Evolutionary conservation across 1,140 invertebrate species (phyloP), one percentile per base, ranked within the genome.

Genomic region (Trichomalopsis sarcophagae): DNA sequence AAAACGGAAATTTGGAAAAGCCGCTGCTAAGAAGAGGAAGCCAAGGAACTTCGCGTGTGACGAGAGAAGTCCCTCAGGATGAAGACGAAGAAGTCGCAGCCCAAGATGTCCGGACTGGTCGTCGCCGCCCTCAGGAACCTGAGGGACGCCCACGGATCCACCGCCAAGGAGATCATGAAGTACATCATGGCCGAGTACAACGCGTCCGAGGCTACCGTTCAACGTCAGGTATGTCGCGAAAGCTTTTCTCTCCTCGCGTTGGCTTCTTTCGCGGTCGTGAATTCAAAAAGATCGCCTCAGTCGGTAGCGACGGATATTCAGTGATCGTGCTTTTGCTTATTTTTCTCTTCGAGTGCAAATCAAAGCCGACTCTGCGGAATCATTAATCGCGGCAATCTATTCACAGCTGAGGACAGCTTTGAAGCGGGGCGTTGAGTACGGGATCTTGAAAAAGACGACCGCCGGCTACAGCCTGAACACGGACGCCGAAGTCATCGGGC

Each of bases 351-450:
- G 40, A 44, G 9, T 40, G 40, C 0, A 6, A 40, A 44, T 44
- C 10, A 7, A 44, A 36, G 33, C 33, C 33, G 5, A 36, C 33
- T 36, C 33, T 36, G 33, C 33, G 33, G 33, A 44, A 44, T 44
- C 40, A 44, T 44, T 44, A 50, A 50, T 50, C 4, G 10, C 47
- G 47, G 2, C 40, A 44, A 17, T 17, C 47, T 4, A 50, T 68
- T 85, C 44, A 1, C 81, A 93, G 92, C 86, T 92, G 77, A 81
- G 88, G 23, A 86, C 91, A 4, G 91, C 92, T 0, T 44, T 93
- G 69, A 92, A 92, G 80, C 91, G 92, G 0, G 92, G 91, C 3
- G 36, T 92, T 11, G 90, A 92, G 0, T 91, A 91, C 80, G 92
- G 92, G 6, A 91, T 92, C 7, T 77, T 93, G 62, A 91, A 90